Evolutionary conservation across 2,113 vertebrate species (phyloP), one percentile per base, ranked within the genome.

Genomic region (Callopanchax toddi): DNA sequence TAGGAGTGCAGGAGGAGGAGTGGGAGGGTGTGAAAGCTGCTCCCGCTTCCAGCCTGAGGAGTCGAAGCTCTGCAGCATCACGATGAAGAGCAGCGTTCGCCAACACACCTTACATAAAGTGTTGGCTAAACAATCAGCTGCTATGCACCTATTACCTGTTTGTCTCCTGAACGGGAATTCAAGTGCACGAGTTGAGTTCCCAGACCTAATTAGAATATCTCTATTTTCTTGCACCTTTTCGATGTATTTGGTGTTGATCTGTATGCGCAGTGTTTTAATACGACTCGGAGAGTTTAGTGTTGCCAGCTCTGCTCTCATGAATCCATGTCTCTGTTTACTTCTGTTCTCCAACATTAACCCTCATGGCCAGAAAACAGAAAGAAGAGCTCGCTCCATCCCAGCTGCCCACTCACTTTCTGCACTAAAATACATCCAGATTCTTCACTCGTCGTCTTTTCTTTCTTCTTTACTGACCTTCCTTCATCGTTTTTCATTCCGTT

Each of bases 81-180:
- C 52, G 12, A 56, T 6, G 6, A 60, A 53, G 62, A 44, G 42
- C 71, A 39, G 55, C n/a, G 11, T 55, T 75, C 59, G 62, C 86
- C 78, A 81, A 84, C 82, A 82, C 77, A 73, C 63, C 82, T 84
- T 85, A 80, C 62, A 74, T 83, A 83, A 86, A 79, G 39, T 43
- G 53, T 66, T 79, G 67, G 76, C 59, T 67, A 74, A 79, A 68
- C 60, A 50, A 60, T 75, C 64, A 48, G 17, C 74, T 60, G 51
- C 46, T 32, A 44, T 1, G 23, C 45, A 4, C 56, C 56, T 67
- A 44, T 71, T 37, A 71, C 32, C 66, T 26, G 15, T 61, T 23
- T 66, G 54, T 67, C 54, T n/a, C 61, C 2, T n/a, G 3, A 0
- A 11, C 0, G 7, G 18, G 40, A n/a, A 46, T 29, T 26, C 0